These are phyloP conservation scores for Chrysolina americana DNA, from an alignment of 2,888 invertebrate genomes.

Conservation along the genomic window DNA sequence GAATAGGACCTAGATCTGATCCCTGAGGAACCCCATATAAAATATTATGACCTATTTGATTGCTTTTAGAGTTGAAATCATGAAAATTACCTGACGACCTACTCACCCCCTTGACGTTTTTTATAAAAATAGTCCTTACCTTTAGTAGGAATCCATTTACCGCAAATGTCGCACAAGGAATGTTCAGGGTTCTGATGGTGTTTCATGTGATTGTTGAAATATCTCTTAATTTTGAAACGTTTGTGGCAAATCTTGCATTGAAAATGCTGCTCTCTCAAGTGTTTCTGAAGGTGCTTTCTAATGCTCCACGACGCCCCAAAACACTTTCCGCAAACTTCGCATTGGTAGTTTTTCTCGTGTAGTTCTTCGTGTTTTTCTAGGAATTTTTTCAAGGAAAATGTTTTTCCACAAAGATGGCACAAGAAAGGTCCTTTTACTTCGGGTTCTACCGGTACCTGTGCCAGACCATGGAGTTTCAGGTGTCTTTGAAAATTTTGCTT, in stretches of 20 bases:
- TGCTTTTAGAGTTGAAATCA: not conserved
- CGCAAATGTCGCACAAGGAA: slow-evolving; percentile 1
- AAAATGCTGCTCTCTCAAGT: not conserved
- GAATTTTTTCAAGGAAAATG: not conserved
- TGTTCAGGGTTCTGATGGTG: not conserved
- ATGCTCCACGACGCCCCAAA: not conserved
- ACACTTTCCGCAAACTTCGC: slow-evolving; percentile 1
- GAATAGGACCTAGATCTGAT: too few relatives aligned
- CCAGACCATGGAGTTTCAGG: not conserved
- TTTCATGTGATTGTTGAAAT: not conserved
- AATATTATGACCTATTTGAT: too few relatives aligned
- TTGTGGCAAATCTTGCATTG: not conserved
- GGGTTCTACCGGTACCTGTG: too few relatives aligned
- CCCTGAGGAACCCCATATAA: too few relatives aligned
- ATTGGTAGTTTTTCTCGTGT: slow-evolving; percentile 1
- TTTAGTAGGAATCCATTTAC: slow-evolving; percentile 1
- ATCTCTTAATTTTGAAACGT: not conserved
- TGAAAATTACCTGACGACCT: not conserved
- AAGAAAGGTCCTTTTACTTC: not conserved
- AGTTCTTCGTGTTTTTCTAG: not conserved
- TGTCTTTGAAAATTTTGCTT: not conserved
- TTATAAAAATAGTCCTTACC: not conserved
- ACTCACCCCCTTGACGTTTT: not conserved
- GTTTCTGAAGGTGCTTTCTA: not conserved
- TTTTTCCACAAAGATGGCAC: slow-evolving; percentile 3